Evolutionary conservation across 2,888 invertebrate species (phyloP).

Genomic region (Caenorhabditis panamensis): DNA sequence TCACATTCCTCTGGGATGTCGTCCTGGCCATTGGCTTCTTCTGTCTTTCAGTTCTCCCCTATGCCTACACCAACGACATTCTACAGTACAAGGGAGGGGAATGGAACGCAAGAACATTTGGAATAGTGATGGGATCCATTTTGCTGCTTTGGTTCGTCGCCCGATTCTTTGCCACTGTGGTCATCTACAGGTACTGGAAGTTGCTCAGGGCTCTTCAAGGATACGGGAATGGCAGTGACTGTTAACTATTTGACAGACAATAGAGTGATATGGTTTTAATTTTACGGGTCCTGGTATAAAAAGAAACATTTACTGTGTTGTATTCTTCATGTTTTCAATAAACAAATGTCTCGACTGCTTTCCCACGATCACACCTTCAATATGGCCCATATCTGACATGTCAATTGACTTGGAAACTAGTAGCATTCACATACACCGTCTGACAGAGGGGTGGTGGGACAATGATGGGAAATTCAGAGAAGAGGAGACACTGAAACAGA

Average conservation of each 20-base stretch:
- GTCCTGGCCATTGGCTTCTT: slow-evolving; percentile 61
- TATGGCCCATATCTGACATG: too few species aligned
- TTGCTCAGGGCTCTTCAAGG: slow-evolving; percentile 56
- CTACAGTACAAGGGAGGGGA: slow-evolving; percentile 67
- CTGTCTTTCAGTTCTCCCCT: slow-evolving; percentile 61
- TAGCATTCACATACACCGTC: too few species aligned
- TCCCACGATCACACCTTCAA: not conserved
- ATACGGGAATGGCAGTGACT: slow-evolving; percentile 47
- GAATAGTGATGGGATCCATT: slow-evolving; percentile 63
- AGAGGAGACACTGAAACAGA: too few species aligned
- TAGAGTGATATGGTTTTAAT: not conserved
- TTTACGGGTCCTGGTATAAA: slow-evolving; percentile 22
- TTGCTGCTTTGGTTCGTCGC: slow-evolving; percentile 66
- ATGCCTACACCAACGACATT: slow-evolving; percentile 57
- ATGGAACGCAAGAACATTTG: slow-evolving; percentile 64
- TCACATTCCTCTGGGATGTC: slow-evolving; percentile 63
- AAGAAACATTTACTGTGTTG: not conserved
- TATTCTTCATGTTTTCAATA: slow-evolving; percentile 3
- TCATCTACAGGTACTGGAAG: slow-evolving; percentile 68
- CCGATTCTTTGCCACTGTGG: slow-evolving; percentile 60
- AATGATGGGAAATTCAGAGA: too few species aligned
- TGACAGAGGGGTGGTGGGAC: too few species aligned
- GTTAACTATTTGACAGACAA: slow-evolving; percentile 11
- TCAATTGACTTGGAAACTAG: too few species aligned
- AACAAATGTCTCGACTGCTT: slow-evolving; percentile 7